phyloP scores from a whole-genome alignment of 1,140 invertebrate genomes.

The Neomicropteryx cornuta region DNA sequence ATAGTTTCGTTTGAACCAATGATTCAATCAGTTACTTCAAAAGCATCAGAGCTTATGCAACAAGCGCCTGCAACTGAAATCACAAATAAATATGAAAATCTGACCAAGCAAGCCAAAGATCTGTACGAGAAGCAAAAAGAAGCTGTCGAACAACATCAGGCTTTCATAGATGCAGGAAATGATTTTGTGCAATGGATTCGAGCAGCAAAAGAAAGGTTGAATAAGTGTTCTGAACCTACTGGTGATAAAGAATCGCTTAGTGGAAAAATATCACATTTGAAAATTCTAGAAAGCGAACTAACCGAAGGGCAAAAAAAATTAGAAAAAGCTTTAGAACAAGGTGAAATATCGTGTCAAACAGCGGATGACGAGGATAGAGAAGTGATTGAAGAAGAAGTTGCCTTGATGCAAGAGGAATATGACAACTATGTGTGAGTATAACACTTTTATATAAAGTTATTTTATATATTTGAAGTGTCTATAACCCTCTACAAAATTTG shows the following conservation, averaged over 20 bases:
- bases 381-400: slow-evolving; percentile 86
- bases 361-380: slow-evolving; percentile 80
- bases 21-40: slow-evolving; percentile 86
- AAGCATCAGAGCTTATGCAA: slow-evolving; percentile 81
- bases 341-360: slow-evolving; percentile 68
- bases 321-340: slow-evolving; percentile 68
- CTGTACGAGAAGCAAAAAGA: slow-evolving; percentile 84
- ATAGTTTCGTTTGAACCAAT: slow-evolving; percentile 91
- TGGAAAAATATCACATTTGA: slow-evolving; percentile 74
- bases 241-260: slow-evolving; percentile 85
- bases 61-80: slow-evolving; percentile 80
- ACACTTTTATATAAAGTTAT: too few relatives aligned
- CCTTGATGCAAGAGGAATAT: slow-evolving; percentile 76
- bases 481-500: too few relatives aligned
- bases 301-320: slow-evolving; percentile 72
- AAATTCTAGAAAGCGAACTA: slow-evolving; percentile 70
- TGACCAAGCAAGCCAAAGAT: slow-evolving; percentile 82
- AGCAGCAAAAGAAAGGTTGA: slow-evolving; percentile 77
- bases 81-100: slow-evolving; percentile 78
- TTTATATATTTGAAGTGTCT: too few relatives aligned
- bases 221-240: slow-evolving; percentile 87
- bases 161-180: slow-evolving; percentile 80
- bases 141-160: slow-evolving; percentile 81
- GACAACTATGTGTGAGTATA: slow-evolving; percentile 65
- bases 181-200: slow-evolving; percentile 89